Base-by-base conservation (phyloP, 1,140 invertebrate genomes). In the Drepana arcuata region DNA sequence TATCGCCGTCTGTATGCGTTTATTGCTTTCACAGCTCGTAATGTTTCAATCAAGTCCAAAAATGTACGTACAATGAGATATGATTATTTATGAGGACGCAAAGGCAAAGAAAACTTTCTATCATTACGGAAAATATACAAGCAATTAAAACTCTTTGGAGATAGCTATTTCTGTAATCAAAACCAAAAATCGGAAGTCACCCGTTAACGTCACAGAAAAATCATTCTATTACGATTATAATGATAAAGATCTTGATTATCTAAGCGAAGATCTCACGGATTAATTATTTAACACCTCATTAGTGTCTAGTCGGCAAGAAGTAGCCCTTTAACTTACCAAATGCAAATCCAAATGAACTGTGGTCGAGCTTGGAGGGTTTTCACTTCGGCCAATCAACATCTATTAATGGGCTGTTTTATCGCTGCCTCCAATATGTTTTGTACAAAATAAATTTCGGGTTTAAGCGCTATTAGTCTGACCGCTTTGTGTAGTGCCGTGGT, bases 211-310 rank as follows among this genome's bases (percentile, higher is more conserved):
- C 54, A 46, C 40, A 36, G 41, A 37, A 45, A 56, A 41, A 37
- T 38, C 42, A 48, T 44, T 53, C 48, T 61, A 65, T 54, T 48
- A 41, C 37, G 65, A 75, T 70, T 58, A 42, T 39, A 49, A 41
- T 70, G 58, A 42, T 39, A 49, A 41, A 46, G 48, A 75, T 75
- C 66, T 72, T 38, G 43, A 41, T 60, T 69, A 77, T 80, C 72
- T 60, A 30, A 32, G 33, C 32, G 34, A 34, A 63, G 46, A 80
- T 80, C 75, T 63, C 27, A 57, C 37, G 44, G 60, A 77, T 78
- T 74, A 78, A 80, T 74, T 68, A 43, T 48, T 61, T 74, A 67
- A 78, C 72, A 77, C 73, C 69, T 73, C 61, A 74, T 78, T 75
- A 78, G 73, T 56, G 71, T 72, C 67, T 27, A 34, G 47, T 40